Base-by-base conservation (phyloP, 2,797 vertebrate species). In the Phaenicophaeus curvirostris region DNA sequence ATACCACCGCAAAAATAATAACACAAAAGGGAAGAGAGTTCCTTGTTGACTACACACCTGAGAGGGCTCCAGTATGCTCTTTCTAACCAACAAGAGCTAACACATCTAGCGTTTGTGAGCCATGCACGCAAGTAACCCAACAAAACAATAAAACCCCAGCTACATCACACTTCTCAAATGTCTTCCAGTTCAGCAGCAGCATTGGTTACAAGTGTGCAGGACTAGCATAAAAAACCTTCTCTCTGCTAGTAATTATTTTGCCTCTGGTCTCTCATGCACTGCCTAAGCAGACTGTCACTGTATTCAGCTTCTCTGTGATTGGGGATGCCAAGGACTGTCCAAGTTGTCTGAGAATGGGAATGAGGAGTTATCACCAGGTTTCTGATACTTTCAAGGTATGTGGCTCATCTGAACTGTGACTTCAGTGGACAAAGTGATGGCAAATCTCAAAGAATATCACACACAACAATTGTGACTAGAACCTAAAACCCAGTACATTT, bases 361-460 rank as follows among this genome's bases (percentile, higher is more conserved):
- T 13, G 14, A 85, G 19, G 42, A 48, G 31, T 33, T 80, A 42
- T 80, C 87, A 67, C 39, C 65, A 89, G 77, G 68, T 85, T 80
- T 85, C 73, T 72, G 11, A 39, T 79, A 31, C 23, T 75, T 83
- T 37, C 54, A 79, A 87, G 68, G 58, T 57, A 69, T 15, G 41
- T 37, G 48, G 28, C 71, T 83, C 78, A 37, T 67, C 57, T 85
- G 75, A 91, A 63, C 37, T 18, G 53, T 28, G 20, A 80, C 53
- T 93, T 92, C 87, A 92, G 23, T 21, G 41, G 33, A 61, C 27
- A 65, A 85, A 94, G 30, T 41, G 25, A 80, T 59, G 85, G 69
- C 73, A 91, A 95, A 94, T 82, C 54, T 90, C 72, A 89, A 57
- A 84, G 54, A 97, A 73, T 48, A 82, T 74, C 66, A 93, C 9